Conservation (phyloP, 1,140 invertebrate genomes). For the Diprion similis region DNA sequence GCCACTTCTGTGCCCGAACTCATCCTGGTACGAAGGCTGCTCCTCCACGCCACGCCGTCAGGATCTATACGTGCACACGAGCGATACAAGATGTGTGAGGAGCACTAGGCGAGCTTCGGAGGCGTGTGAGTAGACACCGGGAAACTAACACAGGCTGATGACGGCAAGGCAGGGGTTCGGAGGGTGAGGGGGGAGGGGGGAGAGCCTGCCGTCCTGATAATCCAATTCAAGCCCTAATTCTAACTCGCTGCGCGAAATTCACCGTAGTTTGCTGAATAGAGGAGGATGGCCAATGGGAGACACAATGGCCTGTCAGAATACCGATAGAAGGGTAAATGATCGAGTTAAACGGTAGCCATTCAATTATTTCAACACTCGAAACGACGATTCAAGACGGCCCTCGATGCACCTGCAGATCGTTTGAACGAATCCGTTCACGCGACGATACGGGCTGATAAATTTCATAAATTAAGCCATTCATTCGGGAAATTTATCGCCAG, state of each 20-base stretch:
- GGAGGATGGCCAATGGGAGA: constrained; percentile 44
- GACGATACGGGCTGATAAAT: constrained; percentile 43
- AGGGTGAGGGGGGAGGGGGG: constrained; percentile 23
- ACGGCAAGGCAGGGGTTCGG: constrained; percentile 4
- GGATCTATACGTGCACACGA: neutral
- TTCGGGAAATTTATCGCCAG: constrained; percentile 51
- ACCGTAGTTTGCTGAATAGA: constrained; percentile 59
- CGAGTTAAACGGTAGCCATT: constrained; percentile 43
- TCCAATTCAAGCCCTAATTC: constrained; percentile 63
- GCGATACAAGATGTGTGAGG: neutral
- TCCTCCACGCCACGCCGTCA: neutral
- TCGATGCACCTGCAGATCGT: neutral
- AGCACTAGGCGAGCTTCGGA: too few relatives aligned
- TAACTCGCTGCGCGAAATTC: constrained; percentile 60
- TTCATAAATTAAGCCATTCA: constrained; percentile 54
- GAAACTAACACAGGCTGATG: neutral
- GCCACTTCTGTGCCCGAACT: neutral
- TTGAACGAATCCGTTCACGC: neutral
- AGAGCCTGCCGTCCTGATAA: constrained; percentile 50
- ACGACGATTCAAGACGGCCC: neutral
- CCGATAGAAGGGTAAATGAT: constrained; percentile 47
- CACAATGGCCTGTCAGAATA: constrained; percentile 53
- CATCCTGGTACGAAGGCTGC: neutral
- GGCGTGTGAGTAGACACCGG: neutral
- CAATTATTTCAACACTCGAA: constrained; percentile 4